Percentiles rank a stretch among this genome's conserved stretches.
phyloP scores from a whole-genome alignment of 2,797 vertebrate genomes.

The Rhyacichthys aspro region DNA sequence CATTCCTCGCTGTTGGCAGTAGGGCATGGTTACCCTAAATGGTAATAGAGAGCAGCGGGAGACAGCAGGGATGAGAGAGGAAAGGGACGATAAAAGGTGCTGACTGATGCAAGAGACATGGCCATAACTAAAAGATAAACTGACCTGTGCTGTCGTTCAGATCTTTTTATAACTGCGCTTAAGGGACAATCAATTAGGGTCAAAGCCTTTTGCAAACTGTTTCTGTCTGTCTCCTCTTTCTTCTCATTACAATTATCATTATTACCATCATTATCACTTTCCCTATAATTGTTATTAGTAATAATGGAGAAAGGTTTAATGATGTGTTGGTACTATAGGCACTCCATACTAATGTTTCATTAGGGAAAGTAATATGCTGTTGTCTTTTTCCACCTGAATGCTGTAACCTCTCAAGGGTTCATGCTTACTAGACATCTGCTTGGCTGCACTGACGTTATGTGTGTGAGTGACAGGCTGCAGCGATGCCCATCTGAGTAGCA shows the following conservation, averaged over 20 bases:
- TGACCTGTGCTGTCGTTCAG: constrained; percentile 29
- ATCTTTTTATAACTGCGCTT: constrained; percentile 40
- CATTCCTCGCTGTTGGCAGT: constrained; percentile 69
- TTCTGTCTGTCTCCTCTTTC: not conserved
- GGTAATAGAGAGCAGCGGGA: constrained; percentile 60
- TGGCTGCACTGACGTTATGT: constrained; percentile 21
- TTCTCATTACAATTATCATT: constrained; percentile 14
- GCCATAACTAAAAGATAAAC: constrained; percentile 45
- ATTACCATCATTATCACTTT: constrained; percentile 14
- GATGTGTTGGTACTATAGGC: constrained; percentile 4
- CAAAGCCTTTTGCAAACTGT: constrained; percentile 5
- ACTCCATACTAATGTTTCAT: constrained; percentile 16
- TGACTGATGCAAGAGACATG: constrained; percentile 58
- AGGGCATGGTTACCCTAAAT: constrained; percentile 79
- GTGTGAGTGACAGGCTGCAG: constrained; percentile 48
- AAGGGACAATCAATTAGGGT: constrained; percentile 19
- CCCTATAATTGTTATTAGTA: constrained; percentile 14
- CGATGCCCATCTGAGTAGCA: constrained; percentile 68
- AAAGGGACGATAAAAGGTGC: constrained; percentile 57
- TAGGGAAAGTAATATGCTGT: constrained; percentile 29
- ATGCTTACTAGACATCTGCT: constrained; percentile 57
- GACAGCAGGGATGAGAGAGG: constrained; percentile 33
- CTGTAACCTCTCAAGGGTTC: constrained; percentile 23
- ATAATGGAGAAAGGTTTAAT: constrained; percentile 16
- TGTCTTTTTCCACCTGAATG: constrained; percentile 13